A percentile compares a stretch with the other conserved stretches of the same genome.
Evolutionary conservation across 2,888 invertebrate species (phyloP).

Genomic region (Lycocerus yunnanus): DNA sequence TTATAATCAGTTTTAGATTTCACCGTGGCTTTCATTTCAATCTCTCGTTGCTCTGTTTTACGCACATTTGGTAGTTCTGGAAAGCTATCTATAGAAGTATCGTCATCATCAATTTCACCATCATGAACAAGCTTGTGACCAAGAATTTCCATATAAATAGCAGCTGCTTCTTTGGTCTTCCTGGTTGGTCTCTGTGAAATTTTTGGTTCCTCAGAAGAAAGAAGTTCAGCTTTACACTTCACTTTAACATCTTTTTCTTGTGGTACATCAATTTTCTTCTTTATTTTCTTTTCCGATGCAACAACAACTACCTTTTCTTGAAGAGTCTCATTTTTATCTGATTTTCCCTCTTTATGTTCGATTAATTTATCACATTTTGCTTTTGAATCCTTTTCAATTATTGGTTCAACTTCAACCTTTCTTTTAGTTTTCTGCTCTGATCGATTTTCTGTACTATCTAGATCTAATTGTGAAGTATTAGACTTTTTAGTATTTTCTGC

Average conservation of each 20-base stretch:
- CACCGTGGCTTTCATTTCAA: conserved; percentile 60
- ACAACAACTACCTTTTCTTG: not conserved
- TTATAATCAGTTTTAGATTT: conserved; percentile 36
- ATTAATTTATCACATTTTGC: not conserved
- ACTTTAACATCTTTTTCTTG: conserved; percentile 17
- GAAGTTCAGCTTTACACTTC: conserved; percentile 5
- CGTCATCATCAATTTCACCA: conserved; percentile 66
- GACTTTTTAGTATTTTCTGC: not conserved
- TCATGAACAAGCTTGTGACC: conserved; percentile 70
- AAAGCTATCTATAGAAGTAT: conserved; percentile 67
- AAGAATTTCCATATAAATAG: conserved; percentile 74
- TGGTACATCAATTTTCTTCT: conserved; percentile 11
- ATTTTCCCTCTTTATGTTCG: not conserved
- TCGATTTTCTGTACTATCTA: not conserved
- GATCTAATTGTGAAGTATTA: not conserved
- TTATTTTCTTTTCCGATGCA: conserved; percentile 14
- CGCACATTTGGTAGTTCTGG: conserved; percentile 69
- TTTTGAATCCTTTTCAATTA: not conserved
- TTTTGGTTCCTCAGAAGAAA: conserved; percentile 7
- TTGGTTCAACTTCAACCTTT: not conserved
- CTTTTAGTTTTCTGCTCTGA: not conserved
- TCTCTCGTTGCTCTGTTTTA: conserved; percentile 64
- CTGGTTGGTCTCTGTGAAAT: conserved; percentile 61
- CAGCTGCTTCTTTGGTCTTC: conserved; percentile 77
- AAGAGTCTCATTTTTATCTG: not conserved